A percentile compares a stretch with the other conserved stretches of the same genome.
phyloP scores from a whole-genome alignment of 2,797 vertebrate genomes.

The Danionella dracula region DNA sequence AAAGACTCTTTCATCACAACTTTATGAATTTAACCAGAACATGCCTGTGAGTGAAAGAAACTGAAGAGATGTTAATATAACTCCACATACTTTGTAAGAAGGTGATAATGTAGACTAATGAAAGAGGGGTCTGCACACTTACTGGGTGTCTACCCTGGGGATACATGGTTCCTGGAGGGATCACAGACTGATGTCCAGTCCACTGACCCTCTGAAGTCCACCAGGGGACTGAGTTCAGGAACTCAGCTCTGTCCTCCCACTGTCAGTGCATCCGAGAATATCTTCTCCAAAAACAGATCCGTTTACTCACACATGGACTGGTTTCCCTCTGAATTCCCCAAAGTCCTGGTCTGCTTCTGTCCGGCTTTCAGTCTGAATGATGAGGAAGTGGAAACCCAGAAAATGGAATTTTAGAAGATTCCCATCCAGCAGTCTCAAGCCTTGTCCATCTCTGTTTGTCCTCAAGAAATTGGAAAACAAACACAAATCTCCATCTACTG shows the following conservation, averaged over 20 bases:
- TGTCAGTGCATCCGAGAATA: slow-evolving; percentile 43
- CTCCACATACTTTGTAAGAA: slow-evolving; percentile 12
- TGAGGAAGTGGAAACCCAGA: slow-evolving; percentile 54
- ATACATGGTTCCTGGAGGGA: slow-evolving; percentile 81
- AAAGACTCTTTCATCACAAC: slow-evolving; percentile 49
- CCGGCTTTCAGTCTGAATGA: slow-evolving; percentile 22
- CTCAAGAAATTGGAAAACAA: slow-evolving; percentile 50
- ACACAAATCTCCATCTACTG: slow-evolving; percentile 48
- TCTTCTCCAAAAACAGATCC: slow-evolving; percentile 32
- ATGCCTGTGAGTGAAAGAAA: slow-evolving; percentile 27
- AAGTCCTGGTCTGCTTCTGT: slow-evolving; percentile 50
- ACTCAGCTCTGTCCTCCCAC: slow-evolving; percentile 40
- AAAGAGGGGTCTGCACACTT: slow-evolving; percentile 50
- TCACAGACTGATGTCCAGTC: slow-evolving; percentile 66
- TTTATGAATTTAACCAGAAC: slow-evolving; percentile 52
- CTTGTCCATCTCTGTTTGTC: slow-evolving; percentile 51
- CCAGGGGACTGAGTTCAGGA: slow-evolving; percentile 46
- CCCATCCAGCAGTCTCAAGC: slow-evolving; percentile 54
- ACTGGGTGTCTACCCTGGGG: slow-evolving; percentile 88
- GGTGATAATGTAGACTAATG: slow-evolving; percentile 10
- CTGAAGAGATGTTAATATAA: slow-evolving; percentile 24
- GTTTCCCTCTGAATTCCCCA: slow-evolving; percentile 44
- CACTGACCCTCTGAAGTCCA: slow-evolving; percentile 68
- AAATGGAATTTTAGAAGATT: slow-evolving; percentile 53
- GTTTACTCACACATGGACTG: slow-evolving; percentile 43